These are phyloP conservation scores for Cheirogaleus medius DNA, from an alignment of 2,113 vertebrate species.

Conservation along the genomic window DNA sequence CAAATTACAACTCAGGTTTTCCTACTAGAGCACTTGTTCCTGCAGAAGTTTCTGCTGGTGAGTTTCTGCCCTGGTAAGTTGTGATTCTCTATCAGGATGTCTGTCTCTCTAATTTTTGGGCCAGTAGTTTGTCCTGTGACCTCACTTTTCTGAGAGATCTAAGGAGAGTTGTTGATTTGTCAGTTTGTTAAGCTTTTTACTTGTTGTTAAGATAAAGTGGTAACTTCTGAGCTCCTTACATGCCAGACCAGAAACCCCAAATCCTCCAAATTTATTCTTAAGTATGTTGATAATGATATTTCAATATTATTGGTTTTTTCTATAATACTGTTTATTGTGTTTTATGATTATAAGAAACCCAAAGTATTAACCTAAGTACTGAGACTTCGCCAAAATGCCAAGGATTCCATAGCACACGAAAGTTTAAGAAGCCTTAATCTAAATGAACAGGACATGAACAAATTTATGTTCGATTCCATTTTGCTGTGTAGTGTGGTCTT, in stretches of 20 bases:
- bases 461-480: slow-evolving; percentile 57
- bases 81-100: background rate
- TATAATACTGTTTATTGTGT: background rate
- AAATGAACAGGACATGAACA: background rate
- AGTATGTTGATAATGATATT: background rate
- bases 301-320: background rate
- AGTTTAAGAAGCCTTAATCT: background rate
- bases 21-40: background rate
- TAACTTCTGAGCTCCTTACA: background rate
- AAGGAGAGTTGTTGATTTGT: background rate
- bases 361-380: background rate
- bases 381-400: background rate
- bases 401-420: background rate
- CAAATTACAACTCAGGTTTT: background rate
- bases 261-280: background rate
- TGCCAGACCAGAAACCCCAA: background rate
- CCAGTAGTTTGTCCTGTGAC: no score
- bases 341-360: background rate
- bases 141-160: background rate
- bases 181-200: background rate
- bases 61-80: background rate
- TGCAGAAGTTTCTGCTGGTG: background rate
- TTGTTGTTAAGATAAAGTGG: background rate
- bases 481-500: background rate
- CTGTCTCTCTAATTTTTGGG: background rate